A percentile compares a stretch with the other conserved stretches of the same genome.
These are phyloP conservation scores for Rhagonycha fulva DNA, from an alignment of 2,888 invertebrate species.

Conservation along the genomic window DNA sequence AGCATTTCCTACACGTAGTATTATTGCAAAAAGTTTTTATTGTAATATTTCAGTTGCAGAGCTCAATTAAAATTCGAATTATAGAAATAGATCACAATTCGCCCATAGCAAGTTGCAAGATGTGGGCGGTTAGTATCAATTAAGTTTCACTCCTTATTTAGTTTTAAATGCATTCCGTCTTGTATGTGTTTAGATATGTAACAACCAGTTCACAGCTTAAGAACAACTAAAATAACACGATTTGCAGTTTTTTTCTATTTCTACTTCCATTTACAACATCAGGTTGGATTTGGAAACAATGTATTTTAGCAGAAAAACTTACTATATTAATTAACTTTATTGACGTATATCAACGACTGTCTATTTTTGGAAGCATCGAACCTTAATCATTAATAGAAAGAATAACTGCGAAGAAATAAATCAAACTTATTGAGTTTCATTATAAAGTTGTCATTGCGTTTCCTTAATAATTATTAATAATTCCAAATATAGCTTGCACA, in stretches of 20 bases:
- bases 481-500: background rate
- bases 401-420: background rate
- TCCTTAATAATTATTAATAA: background rate
- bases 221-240: constrained; percentile 24
- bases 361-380: background rate
- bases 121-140: constrained; percentile 41
- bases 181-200: constrained; percentile 26
- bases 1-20: background rate
- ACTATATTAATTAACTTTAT: background rate
- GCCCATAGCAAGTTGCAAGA: constrained; percentile 34
- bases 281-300: background rate
- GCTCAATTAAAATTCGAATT: constrained; percentile 33
- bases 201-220: constrained; percentile 20
- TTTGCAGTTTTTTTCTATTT: background rate
- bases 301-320: background rate
- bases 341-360: background rate
- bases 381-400: background rate
- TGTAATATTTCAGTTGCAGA: constrained; percentile 7
- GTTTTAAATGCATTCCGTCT: constrained; percentile 31
- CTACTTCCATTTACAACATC: background rate
- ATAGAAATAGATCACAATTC: constrained; percentile 37
- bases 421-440: background rate
- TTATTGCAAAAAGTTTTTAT: constrained; percentile 10
- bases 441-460: background rate
- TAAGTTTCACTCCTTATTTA: constrained; percentile 43